These are phyloP conservation scores for Mimumesa dahlbomi DNA, from an alignment of 2,888 invertebrate species.

Conservation along the genomic window DNA sequence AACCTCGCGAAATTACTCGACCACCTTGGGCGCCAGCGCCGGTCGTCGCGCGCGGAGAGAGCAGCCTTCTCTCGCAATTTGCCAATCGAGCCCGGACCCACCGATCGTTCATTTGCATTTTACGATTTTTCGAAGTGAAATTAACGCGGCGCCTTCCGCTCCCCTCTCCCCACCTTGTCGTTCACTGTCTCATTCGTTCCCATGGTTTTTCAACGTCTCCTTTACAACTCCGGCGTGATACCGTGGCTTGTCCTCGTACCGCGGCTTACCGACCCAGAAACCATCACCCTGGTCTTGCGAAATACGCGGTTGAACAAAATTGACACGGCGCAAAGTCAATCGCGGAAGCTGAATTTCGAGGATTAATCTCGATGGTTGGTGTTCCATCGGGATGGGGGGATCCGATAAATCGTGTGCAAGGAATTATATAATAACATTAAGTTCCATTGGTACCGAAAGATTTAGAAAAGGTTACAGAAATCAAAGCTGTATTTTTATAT, in stretches of 20 bases:
- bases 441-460: too few relatives aligned
- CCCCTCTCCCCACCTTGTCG: constrained; percentile 5
- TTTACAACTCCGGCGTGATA: too few relatives aligned
- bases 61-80: constrained; percentile 77
- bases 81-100: constrained; percentile 67
- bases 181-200: constrained; percentile 22
- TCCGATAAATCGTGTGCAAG: not conserved
- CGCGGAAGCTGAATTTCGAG: too few relatives aligned
- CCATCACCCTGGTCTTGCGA: constrained; percentile 18
- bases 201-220: constrained; percentile 1
- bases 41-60: constrained; percentile 63
- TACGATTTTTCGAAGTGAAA: constrained; percentile 77
- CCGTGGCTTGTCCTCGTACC: constrained; percentile 3
- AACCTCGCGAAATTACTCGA: constrained; percentile 78
- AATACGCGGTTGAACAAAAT: constrained; percentile 31
- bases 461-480: too few relatives aligned
- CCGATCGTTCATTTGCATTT: constrained; percentile 78
- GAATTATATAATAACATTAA: not conserved
- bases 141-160: constrained; percentile 69
- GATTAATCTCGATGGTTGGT: not conserved
- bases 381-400: not conserved
- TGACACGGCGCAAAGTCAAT: constrained; percentile 1
- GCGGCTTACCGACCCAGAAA: constrained; percentile 46
- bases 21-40: constrained; percentile 78
- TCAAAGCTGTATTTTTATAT: too few relatives aligned